Conservation (phyloP, 2,797 vertebrate species). For the Gambelia wislizenii region DNA sequence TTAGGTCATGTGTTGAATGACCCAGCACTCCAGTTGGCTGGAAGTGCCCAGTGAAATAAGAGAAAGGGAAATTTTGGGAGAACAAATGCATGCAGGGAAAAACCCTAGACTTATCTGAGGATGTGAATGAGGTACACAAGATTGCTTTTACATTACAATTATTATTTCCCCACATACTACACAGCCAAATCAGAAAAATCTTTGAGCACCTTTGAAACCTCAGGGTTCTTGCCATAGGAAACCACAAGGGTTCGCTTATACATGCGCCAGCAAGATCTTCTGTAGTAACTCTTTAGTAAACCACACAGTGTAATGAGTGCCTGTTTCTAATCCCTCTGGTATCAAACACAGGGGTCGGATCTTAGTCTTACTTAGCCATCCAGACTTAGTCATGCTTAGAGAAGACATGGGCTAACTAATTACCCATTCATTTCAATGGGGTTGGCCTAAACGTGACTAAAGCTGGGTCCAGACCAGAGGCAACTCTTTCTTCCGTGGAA, state of each 20-base stretch:
- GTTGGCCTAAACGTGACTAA: not conserved
- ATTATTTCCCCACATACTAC: too few relatives aligned
- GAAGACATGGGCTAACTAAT: too few relatives aligned
- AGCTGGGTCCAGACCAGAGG: not conserved
- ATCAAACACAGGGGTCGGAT: not conserved
- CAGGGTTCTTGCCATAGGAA: not conserved
- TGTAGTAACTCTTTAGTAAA: not conserved
- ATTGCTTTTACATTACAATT: too few relatives aligned
- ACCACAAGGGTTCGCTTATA: not conserved
- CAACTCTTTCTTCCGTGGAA: not conserved
- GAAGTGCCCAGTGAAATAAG: too few relatives aligned
- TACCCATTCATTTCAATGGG: not conserved
- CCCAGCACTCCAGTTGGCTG: too few relatives aligned
- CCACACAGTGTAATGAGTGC: not conserved
- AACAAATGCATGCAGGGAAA: too few relatives aligned
- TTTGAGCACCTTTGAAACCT: constrained; percentile 43
- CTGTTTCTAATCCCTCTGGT: not conserved
- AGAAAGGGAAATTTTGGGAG: too few relatives aligned
- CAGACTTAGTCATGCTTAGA: too few relatives aligned
- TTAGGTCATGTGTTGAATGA: too few relatives aligned
- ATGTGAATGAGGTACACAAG: too few relatives aligned
- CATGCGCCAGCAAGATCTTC: not conserved
- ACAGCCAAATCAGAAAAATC: constrained; percentile 69
- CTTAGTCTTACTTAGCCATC: too few relatives aligned
- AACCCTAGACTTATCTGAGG: too few relatives aligned